Base-by-base conservation (phyloP, 1,140 invertebrate genomes). In the Camponotus pennsylvanicus region DNA sequence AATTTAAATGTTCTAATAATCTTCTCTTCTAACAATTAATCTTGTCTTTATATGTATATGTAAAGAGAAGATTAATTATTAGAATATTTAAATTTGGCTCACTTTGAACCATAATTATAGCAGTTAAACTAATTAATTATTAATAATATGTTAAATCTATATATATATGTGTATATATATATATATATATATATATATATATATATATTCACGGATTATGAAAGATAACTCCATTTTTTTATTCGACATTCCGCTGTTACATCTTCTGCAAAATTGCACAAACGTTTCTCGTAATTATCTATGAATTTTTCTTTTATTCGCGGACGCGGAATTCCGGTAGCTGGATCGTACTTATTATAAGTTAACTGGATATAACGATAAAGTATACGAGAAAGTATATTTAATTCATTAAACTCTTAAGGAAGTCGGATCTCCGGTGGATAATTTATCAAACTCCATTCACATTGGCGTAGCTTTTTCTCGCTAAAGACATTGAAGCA, bases 391-490 rank as follows among this genome's bases (percentile, higher is more conserved):
- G 37, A 37, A 70, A 70, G 79, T 32, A 57, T 88, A 63, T 79
- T 89, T 77, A 55, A 88, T 71, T 85, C 82, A 71, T 88, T 87
- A 83, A 83, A 83, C 79, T 78, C 45, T 15, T 7, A 11, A 76
- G 42, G 27, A 67, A 89, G 80, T 40, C 59, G 42, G 32, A 59
- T 73, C 55, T 61, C 15, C 40, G 11, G 11, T 86, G 61, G 37
- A 88, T 85, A 80, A 89, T 89, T 88, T 80, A 88, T 89, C 73
- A 79, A 88, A 57, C 86, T 63, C 21, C 15, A 64, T 42, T 80
- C 52, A 52, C 55, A 76, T 84, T 27, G 49, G 84, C 52, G 13
- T 32, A 57, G 11, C 66, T 45, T 63, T 63, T 64, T 83, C 73
- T 83, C 21, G 18, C 3, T 18, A 18, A 61, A n/a, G 40, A 83